A percentile compares a stretch with the other conserved stretches of the same genome.
Evolutionary conservation across 2,797 vertebrate genomes (phyloP).

Genomic region (Microctenopoma lineatum): DNA sequence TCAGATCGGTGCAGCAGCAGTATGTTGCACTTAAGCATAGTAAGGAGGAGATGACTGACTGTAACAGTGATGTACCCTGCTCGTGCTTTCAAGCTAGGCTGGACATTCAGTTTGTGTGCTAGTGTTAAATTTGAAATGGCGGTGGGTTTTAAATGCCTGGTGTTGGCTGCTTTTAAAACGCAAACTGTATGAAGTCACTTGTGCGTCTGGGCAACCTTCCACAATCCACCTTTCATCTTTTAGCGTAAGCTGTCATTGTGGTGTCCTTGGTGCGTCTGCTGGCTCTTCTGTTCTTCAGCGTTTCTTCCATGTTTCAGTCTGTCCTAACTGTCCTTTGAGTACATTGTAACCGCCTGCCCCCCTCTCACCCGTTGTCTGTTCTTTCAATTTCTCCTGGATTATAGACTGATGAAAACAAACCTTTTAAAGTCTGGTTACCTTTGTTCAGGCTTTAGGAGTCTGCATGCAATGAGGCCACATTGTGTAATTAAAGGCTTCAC

Average conservation of each 20-base stretch:
- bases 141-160: slow-evolving; percentile 1
- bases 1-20: neutral
- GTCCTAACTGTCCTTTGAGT: neutral
- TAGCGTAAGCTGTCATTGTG: slow-evolving; percentile 52
- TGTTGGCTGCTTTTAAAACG: slow-evolving; percentile 18
- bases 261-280: slow-evolving; percentile 29
- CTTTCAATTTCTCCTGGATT: slow-evolving; percentile 41
- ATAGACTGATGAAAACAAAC: slow-evolving; percentile 36
- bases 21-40: neutral
- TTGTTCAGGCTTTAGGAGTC: slow-evolving; percentile 18
- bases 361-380: neutral
- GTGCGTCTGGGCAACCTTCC: slow-evolving; percentile 30
- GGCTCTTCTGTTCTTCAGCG: slow-evolving; percentile 20
- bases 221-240: slow-evolving; percentile 46
- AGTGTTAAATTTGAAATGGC: slow-evolving; percentile 5
- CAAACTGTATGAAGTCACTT: slow-evolving; percentile 37
- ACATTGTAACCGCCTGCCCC: slow-evolving; percentile 7
- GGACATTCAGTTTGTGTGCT: slow-evolving; percentile 4
- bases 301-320: neutral
- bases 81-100: neutral
- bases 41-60: neutral
- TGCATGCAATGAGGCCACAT: slow-evolving; percentile 28
- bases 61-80: neutral
- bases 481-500: slow-evolving; percentile 61
- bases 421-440: slow-evolving; percentile 27